Evolutionary conservation across 2,113 vertebrate species (phyloP).

Genomic region (Callaeas wilsoni): DNA sequence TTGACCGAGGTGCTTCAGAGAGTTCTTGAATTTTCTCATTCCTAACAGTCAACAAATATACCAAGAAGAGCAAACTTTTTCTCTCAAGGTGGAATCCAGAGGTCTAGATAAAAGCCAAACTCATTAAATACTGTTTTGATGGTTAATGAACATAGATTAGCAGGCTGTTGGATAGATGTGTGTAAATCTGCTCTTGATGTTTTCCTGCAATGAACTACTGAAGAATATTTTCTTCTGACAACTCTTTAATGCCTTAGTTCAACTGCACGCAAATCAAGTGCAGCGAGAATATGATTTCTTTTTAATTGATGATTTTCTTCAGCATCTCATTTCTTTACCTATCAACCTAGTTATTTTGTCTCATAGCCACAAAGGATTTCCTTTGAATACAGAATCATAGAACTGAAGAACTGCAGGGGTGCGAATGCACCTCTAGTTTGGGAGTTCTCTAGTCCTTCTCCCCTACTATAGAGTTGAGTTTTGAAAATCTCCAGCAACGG

Average conservation of each 20-base stretch:
- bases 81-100: neutral
- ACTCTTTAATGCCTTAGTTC: neutral
- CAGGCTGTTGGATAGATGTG: neutral
- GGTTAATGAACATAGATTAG: conserved; percentile 10
- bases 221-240: neutral
- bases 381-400: neutral
- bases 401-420: neutral
- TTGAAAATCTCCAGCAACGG: neutral
- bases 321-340: neutral
- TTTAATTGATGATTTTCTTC: neutral
- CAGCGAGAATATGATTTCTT: neutral
- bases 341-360: neutral
- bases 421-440: neutral
- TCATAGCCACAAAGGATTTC: neutral
- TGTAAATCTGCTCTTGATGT: conserved; percentile 11
- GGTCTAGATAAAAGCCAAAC: neutral
- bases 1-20: neutral
- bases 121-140: conserved; percentile 9
- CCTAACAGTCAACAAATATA: neutral
- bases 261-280: neutral
- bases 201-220: neutral
- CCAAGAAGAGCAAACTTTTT: neutral
- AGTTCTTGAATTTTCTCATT: neutral
- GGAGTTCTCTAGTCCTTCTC: neutral
- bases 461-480: neutral